phyloP scores from a whole-genome alignment of 2,113 vertebrate species.

The Oxyura jamaicensis region DNA sequence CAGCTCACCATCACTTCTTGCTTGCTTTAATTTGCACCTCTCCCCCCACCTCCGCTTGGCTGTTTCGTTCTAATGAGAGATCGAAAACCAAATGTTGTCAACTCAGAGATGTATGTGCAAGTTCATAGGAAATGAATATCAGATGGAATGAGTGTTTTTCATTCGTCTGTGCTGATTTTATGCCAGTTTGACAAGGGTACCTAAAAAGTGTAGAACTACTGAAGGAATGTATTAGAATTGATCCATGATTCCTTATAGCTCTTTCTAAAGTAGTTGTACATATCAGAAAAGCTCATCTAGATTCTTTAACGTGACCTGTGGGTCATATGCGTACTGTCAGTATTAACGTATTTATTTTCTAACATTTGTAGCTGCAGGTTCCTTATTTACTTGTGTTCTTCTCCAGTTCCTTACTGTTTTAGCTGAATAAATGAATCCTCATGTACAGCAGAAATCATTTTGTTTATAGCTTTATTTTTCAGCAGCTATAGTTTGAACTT shows the following conservation, averaged over 20 bases:
- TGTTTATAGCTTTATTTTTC: not conserved
- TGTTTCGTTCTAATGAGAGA: not conserved
- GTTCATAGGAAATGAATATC: not conserved
- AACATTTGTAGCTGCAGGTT: not conserved
- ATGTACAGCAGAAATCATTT: not conserved
- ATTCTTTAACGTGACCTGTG: not conserved
- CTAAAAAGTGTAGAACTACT: not conserved
- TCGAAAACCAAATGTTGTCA: not conserved
- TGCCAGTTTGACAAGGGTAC: not conserved
- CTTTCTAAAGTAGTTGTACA: not conserved
- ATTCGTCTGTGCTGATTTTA: not conserved
- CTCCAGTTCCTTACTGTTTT: not conserved
- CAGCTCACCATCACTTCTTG: not conserved
- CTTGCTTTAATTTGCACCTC: not conserved
- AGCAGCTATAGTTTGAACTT: not conserved
- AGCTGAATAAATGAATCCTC: not conserved
- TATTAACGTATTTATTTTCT: not conserved
- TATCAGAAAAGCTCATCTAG: not conserved
- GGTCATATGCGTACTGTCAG: not conserved
- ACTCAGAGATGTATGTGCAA: not conserved
- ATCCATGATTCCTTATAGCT: not conserved
- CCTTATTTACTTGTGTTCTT: not conserved
- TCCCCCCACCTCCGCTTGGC: not conserved
- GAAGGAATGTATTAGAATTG: not conserved
- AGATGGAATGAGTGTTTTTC: not conserved